These are phyloP conservation scores for Xestia c-nigrum DNA, from an alignment of 2,888 invertebrate genomes.

Conservation along the genomic window DNA sequence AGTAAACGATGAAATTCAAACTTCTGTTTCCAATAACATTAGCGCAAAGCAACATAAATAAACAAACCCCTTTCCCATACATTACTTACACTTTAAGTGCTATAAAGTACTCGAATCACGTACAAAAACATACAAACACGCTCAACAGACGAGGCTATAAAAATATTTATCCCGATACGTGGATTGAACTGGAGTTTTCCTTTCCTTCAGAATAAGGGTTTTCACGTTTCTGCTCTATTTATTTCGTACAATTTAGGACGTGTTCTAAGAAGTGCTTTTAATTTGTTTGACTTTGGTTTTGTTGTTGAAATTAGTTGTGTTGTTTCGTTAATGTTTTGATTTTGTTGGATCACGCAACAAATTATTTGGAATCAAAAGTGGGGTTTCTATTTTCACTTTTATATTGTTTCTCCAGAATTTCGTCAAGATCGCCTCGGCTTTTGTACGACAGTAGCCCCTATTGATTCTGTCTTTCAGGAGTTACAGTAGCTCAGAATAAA, in stretches of 20 bases:
- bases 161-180: constrained; percentile 36
- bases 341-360: not conserved
- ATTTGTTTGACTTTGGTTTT: not conserved
- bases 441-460: not conserved
- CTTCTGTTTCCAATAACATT: not conserved
- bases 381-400: not conserved
- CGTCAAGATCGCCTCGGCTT: not conserved
- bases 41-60: not conserved
- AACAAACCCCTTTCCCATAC: constrained; percentile 1
- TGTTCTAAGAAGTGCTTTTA: not conserved
- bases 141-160: constrained; percentile 20
- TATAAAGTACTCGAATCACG: constrained; percentile 38
- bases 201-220: not conserved
- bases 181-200: constrained; percentile 12
- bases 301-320: not conserved
- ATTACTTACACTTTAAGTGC: not conserved
- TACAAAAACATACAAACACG: constrained; percentile 32
- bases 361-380: not conserved
- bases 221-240: constrained; percentile 22
- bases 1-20: not conserved
- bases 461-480: too few relatives aligned
- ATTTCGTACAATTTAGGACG: constrained; percentile 5
- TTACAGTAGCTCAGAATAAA: too few relatives aligned
- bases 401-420: too few relatives aligned
- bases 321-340: not conserved